Conservation (phyloP, 2,797 vertebrate species). For the Loriculus beryllinus region DNA sequence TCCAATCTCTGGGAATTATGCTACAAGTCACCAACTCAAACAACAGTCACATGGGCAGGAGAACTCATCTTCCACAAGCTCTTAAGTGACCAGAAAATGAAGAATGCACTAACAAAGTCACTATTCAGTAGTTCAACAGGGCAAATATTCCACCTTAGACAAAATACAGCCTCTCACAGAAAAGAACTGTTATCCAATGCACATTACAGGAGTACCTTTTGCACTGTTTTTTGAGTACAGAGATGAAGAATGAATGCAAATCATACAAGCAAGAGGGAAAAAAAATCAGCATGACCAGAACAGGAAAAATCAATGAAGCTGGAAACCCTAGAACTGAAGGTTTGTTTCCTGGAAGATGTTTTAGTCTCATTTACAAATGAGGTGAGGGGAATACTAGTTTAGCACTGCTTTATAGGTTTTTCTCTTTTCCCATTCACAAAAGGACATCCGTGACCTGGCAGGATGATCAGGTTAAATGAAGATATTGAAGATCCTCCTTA, state of each 20-base stretch:
- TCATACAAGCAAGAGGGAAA: accelerated
- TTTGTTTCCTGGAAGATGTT: too few relatives aligned
- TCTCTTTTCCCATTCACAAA: not conserved
- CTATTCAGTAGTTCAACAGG: not conserved
- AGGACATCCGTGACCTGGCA: not conserved
- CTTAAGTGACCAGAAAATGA: not conserved
- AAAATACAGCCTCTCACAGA: not conserved
- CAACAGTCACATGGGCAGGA: accelerated
- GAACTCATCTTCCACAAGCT: not conserved
- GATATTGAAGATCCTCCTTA: not conserved
- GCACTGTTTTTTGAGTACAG: not conserved
- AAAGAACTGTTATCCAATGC: not conserved
- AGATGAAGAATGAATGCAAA: not conserved
- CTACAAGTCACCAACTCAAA: not conserved
- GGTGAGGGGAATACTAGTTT: not conserved
- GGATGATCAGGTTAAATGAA: not conserved
- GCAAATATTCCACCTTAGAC: not conserved
- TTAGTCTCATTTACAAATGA: not conserved
- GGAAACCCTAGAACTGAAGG: not conserved
- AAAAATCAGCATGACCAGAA: not conserved
- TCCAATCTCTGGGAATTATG: not conserved
- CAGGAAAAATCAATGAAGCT: not conserved
- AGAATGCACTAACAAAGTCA: not conserved
- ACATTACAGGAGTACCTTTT: not conserved
- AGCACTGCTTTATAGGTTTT: not conserved